phyloP scores from a whole-genome alignment of 2,888 invertebrate genomes.

The Priocnemis perturbator region DNA sequence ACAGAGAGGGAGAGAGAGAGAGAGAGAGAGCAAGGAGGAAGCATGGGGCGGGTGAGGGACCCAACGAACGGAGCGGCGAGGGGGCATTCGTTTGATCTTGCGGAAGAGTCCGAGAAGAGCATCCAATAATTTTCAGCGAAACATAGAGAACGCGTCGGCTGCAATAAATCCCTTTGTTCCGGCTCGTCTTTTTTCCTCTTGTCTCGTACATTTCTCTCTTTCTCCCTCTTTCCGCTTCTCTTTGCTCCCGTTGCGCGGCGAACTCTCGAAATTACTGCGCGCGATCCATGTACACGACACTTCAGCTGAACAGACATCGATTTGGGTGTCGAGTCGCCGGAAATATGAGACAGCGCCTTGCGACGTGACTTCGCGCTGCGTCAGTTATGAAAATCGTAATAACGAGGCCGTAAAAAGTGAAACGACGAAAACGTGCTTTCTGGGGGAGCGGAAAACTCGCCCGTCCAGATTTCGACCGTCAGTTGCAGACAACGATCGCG shows the following conservation, averaged over 20 bases:
- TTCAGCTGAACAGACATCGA: no score
- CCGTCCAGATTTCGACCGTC: no score
- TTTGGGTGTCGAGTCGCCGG: no score
- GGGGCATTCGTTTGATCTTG: constrained; percentile 4
- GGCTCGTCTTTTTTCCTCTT: not conserved
- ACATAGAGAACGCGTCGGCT: not conserved
- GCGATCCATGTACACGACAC: not conserved
- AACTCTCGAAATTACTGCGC: constrained; percentile 7
- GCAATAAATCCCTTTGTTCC: constrained; percentile 10
- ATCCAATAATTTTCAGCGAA: constrained; percentile 5
- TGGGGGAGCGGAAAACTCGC: no score
- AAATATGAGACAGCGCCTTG: no score
- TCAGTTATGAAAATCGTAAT: no score
- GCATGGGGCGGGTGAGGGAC: not conserved
- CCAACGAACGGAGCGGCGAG: no score
- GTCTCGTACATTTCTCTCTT: not conserved
- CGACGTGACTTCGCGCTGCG: no score
- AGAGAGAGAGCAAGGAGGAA: not conserved
- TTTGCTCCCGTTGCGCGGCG: not conserved
- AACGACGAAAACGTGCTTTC: no score
- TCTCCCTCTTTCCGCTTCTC: not conserved
- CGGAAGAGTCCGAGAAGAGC: constrained; percentile 7
- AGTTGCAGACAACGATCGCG: no score
- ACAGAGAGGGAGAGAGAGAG: constrained; percentile 4
- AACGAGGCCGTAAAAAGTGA: no score